These are phyloP conservation scores for Spilosoma lubricipeda DNA, from an alignment of 2,888 invertebrate genomes.

Conservation along the genomic window DNA sequence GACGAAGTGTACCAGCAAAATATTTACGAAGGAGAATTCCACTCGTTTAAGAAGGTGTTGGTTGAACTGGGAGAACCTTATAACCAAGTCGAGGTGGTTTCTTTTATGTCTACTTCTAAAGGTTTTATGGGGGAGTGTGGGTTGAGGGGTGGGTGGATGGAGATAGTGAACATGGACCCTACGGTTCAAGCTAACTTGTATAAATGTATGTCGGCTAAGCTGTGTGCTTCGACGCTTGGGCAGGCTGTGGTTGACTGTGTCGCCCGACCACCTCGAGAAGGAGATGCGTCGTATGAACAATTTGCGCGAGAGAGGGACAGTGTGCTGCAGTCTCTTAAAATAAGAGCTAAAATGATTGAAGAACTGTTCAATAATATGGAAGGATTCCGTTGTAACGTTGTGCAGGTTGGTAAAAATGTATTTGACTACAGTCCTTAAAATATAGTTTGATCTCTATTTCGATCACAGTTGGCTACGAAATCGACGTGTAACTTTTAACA, in stretches of 20 bases:
- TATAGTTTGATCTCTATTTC: too few species aligned
- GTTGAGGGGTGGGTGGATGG: constrained; percentile 95
- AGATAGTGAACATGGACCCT: constrained; percentile 94
- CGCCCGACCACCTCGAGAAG: constrained; percentile 91
- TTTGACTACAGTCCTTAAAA: not conserved
- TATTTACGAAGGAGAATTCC: constrained; percentile 94
- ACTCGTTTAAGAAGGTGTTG: constrained; percentile 95
- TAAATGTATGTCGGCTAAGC: constrained; percentile 86
- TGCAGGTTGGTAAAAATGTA: constrained; percentile 64
- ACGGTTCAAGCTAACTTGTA: constrained; percentile 55
- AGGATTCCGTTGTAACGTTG: constrained; percentile 92
- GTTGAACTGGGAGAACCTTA: constrained; percentile 95
- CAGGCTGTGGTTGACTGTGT: constrained; percentile 95
- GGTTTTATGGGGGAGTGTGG: constrained; percentile 97
- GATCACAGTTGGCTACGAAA: too few species aligned
- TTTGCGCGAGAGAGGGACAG: constrained; percentile 90
- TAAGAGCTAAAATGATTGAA: constrained; percentile 92
- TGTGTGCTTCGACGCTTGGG: constrained; percentile 95
- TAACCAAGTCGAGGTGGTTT: constrained; percentile 92
- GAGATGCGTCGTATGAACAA: constrained; percentile 93
- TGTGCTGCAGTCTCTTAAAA: constrained; percentile 90
- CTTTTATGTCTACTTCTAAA: constrained; percentile 97
- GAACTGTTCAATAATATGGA: constrained; percentile 94
- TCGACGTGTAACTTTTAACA: too few species aligned
- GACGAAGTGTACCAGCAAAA: constrained; percentile 98